Evolutionary conservation across 2,113 vertebrate genomes (phyloP).

Genomic region (Emydura subglobosa): DNA sequence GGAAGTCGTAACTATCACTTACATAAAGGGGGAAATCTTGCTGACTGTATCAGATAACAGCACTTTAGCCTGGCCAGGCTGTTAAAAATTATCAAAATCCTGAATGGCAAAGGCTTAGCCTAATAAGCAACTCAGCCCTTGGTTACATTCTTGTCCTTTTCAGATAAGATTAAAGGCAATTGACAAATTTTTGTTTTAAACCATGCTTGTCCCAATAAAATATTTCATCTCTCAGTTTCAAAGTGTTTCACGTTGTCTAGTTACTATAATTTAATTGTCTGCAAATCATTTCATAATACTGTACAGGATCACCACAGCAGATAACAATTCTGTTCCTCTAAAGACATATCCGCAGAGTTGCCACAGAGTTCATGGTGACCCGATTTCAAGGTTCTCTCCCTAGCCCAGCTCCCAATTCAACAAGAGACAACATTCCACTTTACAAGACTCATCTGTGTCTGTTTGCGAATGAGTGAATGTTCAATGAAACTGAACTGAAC

Average conservation of each 20-base stretch:
- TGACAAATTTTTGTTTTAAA: neutral
- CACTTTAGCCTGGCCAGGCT: neutral
- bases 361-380: neutral
- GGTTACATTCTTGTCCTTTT: neutral
- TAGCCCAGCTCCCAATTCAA: neutral
- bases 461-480: neutral
- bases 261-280: neutral
- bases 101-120: neutral
- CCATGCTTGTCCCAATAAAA: neutral
- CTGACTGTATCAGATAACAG: neutral
- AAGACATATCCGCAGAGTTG: neutral
- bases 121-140: neutral
- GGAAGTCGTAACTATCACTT: neutral
- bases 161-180: neutral
- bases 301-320: neutral
- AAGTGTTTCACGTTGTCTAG: neutral
- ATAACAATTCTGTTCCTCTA: slow-evolving; percentile 40
- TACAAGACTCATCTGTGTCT: neutral
- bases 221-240: neutral
- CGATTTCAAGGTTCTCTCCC: neutral
- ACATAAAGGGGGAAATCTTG: neutral
- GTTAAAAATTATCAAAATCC: neutral
- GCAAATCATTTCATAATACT: slow-evolving; percentile 10
- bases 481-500: neutral
- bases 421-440: neutral